Percentiles rank a stretch among this genome's conserved stretches.
These are phyloP conservation scores for Bergia puertoricense DNA, from an alignment of 92 coral and sea anemone species.

Conservation along the genomic window DNA sequence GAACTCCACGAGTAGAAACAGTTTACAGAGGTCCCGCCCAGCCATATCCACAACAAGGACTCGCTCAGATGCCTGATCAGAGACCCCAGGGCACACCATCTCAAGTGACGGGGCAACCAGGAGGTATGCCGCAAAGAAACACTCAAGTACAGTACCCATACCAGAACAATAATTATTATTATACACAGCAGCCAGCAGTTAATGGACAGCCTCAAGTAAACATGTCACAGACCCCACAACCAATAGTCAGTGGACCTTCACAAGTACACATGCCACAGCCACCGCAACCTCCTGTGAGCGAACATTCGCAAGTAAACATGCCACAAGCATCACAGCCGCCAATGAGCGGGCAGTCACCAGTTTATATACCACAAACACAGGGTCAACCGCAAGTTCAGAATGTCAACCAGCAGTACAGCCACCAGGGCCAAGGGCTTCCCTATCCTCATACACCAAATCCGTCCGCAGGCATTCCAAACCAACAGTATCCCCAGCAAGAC, in stretches of 20 bases:
- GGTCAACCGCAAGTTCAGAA: slow-evolving; percentile 35
- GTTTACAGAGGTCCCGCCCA: slow-evolving; percentile 6
- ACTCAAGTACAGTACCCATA: slow-evolving; percentile 11
- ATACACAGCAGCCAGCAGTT: slow-evolving; percentile 28
- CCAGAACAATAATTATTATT: slow-evolving; percentile 30
- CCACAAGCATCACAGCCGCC: slow-evolving; percentile 43
- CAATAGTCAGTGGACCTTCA: slow-evolving; percentile 34
- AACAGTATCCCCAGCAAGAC: background rate
- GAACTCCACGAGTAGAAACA: slow-evolving; percentile 6
- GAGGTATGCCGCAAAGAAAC: background rate
- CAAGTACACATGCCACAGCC: slow-evolving; percentile 36
- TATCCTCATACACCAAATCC: slow-evolving; percentile 31
- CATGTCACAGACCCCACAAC: slow-evolving; percentile 45
- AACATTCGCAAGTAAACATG: slow-evolving; percentile 33
- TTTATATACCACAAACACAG: slow-evolving; percentile 29
- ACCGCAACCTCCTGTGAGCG: slow-evolving; percentile 43
- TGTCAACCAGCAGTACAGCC: background rate
- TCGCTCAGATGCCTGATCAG: background rate
- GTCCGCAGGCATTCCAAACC: background rate
- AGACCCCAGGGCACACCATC: slow-evolving; percentile 3
- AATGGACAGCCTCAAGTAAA: slow-evolving; percentile 29
- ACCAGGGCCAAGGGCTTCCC: background rate
- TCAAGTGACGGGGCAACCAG: slow-evolving; percentile 1
- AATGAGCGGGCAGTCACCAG: slow-evolving; percentile 32
- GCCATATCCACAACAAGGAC: slow-evolving; percentile 9